phyloP scores from a whole-genome alignment of 2,888 invertebrate species.

The Onchidella celtica region DNA sequence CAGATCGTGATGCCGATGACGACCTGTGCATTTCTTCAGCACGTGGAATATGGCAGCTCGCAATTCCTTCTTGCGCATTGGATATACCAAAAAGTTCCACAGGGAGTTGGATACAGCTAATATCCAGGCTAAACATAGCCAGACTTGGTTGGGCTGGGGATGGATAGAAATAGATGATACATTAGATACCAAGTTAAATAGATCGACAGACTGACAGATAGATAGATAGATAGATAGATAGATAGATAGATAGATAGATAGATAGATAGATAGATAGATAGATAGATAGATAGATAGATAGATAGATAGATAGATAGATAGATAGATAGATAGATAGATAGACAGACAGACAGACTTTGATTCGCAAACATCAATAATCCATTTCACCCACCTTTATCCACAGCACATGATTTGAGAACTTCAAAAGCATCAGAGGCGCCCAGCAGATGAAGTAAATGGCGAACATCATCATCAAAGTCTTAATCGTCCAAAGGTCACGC shows the following conservation, averaged over 20 bases:
- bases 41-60: conserved; percentile 6
- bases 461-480: conserved; percentile 37
- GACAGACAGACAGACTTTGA: not conserved
- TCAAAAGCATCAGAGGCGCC: conserved; percentile 11
- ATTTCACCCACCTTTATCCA: too few relatives aligned
- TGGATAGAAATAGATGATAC: not conserved
- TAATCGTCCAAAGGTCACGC: conserved; percentile 38
- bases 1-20: not conserved
- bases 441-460: conserved; percentile 37
- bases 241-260: not conserved
- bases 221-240: too few relatives aligned
- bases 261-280: not conserved
- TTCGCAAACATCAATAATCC: not conserved
- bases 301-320: not conserved
- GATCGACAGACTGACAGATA: too few relatives aligned
- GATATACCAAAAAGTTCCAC: conserved; percentile 41
- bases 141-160: not conserved
- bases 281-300: not conserved
- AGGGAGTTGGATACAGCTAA: conserved; percentile 32
- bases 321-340: not conserved
- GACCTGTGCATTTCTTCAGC: not conserved
- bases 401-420: too few relatives aligned
- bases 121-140: conserved; percentile 4
- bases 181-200: too few relatives aligned
- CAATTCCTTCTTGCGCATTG: conserved; percentile 31